Conservation (phyloP, 2,888 invertebrate genomes). For the Tetragonisca angustula region DNA sequence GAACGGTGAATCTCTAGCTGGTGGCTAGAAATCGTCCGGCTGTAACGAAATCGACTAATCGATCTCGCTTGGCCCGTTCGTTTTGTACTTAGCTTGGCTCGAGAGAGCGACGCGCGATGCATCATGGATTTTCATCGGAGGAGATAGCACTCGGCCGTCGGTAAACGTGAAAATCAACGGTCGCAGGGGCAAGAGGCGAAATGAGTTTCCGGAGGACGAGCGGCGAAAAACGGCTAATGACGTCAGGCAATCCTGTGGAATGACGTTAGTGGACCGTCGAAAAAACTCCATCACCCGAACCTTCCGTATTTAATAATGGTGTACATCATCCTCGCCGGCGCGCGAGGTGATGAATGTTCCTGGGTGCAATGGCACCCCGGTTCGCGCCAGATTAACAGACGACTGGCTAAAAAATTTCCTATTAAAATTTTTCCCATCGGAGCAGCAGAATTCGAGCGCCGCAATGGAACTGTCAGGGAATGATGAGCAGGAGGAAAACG, state of each 20-base stretch:
- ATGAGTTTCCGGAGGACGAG: conserved; percentile 70
- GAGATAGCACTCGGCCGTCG: conserved; percentile 58
- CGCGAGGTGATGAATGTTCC: conserved; percentile 68
- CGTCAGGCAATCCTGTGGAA: conserved; percentile 69
- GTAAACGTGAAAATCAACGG: conserved; percentile 71
- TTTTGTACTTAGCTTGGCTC: conserved; percentile 59
- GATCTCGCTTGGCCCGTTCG: conserved; percentile 59
- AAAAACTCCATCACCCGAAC: conserved; percentile 66
- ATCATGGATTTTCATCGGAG: conserved; percentile 63
- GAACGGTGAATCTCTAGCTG: conserved; percentile 31
- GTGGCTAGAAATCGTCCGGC: conserved; percentile 46
- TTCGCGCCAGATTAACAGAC: conserved; percentile 53
- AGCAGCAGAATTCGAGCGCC: conserved; percentile 9
- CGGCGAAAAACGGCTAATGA: conserved; percentile 74
- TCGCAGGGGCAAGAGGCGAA: conserved; percentile 69
- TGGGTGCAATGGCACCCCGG: conserved; percentile 12
- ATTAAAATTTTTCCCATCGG: conserved; percentile 58
- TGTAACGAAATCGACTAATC: conserved; percentile 65
- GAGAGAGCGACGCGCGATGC: conserved; percentile 48
- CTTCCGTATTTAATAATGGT: conserved; percentile 72
- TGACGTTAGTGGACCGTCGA: conserved; percentile 68
- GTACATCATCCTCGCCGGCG: conserved; percentile 64
- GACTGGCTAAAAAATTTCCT: conserved; percentile 53
- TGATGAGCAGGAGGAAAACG: too few species aligned
- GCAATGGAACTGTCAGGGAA: too few species aligned